Base-by-base conservation (phyloP, 1,140 invertebrate species). In the Tribolium castaneum region DNA sequence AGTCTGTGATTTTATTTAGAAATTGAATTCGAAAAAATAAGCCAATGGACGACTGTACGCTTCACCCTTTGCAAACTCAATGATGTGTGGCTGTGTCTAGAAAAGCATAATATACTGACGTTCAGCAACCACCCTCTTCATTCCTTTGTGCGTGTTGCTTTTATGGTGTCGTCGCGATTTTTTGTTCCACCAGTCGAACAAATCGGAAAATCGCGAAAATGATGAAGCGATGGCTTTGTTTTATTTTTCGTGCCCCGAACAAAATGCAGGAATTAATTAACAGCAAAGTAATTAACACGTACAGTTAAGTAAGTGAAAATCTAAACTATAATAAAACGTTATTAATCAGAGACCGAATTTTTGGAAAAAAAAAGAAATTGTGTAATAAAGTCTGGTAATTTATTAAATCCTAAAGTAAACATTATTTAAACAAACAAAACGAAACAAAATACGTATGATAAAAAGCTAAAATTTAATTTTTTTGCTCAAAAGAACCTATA, bases 51-150 rank as follows among this genome's bases (percentile, higher is more conserved):
- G 14, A 7, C 54, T 59, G 54, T 25, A 25, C 16, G 10, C n/a
- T 59, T 59, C 54, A 30, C 54, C 54, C 54, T 59, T 59, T 59
- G 54, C 54, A 59, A 59, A 59, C 54, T 59, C 54, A 30, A 59
- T 59, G 54, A 59, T 59, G 54, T 59, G 54, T 59, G 54, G 54
- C 66, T 49, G 56, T 76, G 66, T 76, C 66, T 49, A 70, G 59
- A 25, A 52, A 52, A 66, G 54, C 22, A 70, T 51, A 34, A 19
- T 19, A 49, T 66, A 76, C 9, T 66, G 75, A 30, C 75, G 75
- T 52, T 34, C 49, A 74, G 71, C 16, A 7, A 19, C 50, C 49
- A 74, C 50, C 49, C 35, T 52, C 45, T 14, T 74, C 7, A n/a
- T 59, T 59, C 54, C 54, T 59, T 59, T 59, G 54, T 59, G 39